phyloP scores from a whole-genome alignment of 1,140 invertebrate species.

The Diachasmimorpha longicaudata region DNA sequence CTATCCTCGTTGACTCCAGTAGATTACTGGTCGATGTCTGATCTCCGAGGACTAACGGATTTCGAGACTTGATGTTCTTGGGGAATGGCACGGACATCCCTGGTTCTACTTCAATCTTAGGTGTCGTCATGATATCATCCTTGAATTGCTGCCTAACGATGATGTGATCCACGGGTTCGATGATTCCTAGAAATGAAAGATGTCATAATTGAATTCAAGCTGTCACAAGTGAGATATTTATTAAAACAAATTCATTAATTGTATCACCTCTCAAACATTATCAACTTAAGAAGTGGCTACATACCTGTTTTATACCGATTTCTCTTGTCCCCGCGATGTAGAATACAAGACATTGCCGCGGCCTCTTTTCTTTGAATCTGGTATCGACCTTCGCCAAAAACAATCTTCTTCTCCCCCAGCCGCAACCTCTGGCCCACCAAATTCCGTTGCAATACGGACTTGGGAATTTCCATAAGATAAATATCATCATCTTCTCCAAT shows the following conservation, averaged over 20 bases:
- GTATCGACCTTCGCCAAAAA: slow-evolving; percentile 13
- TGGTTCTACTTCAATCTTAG: background rate
- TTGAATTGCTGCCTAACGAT: background rate
- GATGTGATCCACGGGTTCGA: background rate
- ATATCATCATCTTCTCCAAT: slow-evolving; percentile 24
- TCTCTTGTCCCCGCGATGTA: slow-evolving; percentile 3
- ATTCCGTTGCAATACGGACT: background rate
- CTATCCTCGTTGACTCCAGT: background rate
- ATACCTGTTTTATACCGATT: background rate
- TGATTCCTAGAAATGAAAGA: background rate
- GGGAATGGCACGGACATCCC: background rate
- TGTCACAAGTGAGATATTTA: too few relatives aligned
- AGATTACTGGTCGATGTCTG: background rate
- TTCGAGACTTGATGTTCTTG: background rate
- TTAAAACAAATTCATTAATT: too few relatives aligned
- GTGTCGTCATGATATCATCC: background rate
- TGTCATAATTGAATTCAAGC: too few relatives aligned
- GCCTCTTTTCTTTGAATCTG: background rate
- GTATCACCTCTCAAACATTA: background rate
- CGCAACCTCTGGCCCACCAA: slow-evolving; percentile 12
- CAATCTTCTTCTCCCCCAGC: background rate
- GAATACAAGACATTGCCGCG: background rate
- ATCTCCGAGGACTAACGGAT: background rate
- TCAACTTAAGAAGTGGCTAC: background rate
- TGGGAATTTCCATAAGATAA: slow-evolving; percentile 26